phyloP scores from a whole-genome alignment of 1,140 invertebrate species.

The Ruditapes philippinarum region DNA sequence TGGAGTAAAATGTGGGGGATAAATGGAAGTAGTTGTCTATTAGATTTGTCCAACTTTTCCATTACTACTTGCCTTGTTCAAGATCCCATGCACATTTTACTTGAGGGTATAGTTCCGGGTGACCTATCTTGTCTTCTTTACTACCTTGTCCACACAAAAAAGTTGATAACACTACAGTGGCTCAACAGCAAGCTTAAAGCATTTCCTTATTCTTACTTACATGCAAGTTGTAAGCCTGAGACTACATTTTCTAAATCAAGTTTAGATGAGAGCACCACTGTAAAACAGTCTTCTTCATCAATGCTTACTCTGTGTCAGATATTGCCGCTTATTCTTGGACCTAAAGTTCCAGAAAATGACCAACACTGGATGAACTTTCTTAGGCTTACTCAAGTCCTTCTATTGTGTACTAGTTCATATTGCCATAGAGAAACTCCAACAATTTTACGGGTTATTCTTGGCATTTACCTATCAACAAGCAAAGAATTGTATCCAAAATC shows the following conservation, averaged over 20 bases:
- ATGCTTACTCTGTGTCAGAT: too few relatives aligned
- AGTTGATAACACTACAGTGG: slow-evolving; percentile 16
- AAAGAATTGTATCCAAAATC: slow-evolving; percentile 10
- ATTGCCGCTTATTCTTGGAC: too few relatives aligned
- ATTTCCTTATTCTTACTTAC: too few relatives aligned
- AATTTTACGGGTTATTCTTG: not conserved
- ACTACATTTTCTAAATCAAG: too few relatives aligned
- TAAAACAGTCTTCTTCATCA: too few relatives aligned
- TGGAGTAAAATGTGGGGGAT: slow-evolving; percentile 51
- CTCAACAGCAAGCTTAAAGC: too few relatives aligned
- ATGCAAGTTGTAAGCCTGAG: too few relatives aligned
- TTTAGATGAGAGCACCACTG: not conserved
- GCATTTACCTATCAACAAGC: not conserved
- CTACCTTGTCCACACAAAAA: not conserved
- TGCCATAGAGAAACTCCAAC: slow-evolving; percentile 12
- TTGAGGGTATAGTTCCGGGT: slow-evolving; percentile 30
- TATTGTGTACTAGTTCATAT: not conserved
- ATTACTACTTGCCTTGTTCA: not conserved
- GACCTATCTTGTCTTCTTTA: not conserved
- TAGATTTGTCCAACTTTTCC: not conserved
- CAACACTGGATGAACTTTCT: too few relatives aligned
- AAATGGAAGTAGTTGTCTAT: slow-evolving; percentile 19
- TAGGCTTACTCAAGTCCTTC: not conserved
- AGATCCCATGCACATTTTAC: slow-evolving; percentile 45
- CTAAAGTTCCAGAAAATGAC: too few relatives aligned